A percentile compares a stretch with the other conserved stretches of the same genome.
These are phyloP conservation scores for Chinchilla lanigera DNA, from an alignment of 2,113 vertebrate species.

Conservation along the genomic window DNA sequence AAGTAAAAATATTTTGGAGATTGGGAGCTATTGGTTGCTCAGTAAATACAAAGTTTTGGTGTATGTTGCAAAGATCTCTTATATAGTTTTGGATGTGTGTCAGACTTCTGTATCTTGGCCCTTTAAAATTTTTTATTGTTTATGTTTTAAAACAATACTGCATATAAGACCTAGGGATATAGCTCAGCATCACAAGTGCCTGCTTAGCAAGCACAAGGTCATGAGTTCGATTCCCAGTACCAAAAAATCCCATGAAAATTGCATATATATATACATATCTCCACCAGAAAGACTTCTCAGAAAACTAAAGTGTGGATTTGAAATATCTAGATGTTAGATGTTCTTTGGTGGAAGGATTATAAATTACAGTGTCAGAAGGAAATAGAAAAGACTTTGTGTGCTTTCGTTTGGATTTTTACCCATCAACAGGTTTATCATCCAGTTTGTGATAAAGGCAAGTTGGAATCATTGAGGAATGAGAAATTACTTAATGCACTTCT, in stretches of 20 bases:
- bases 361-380: slow-evolving; percentile 14
- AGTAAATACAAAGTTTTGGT: background rate
- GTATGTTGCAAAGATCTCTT: background rate
- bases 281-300: background rate
- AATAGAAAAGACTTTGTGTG: slow-evolving; percentile 25
- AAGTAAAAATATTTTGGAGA: background rate
- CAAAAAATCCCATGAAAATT: too few species aligned
- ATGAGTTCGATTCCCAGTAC: too few species aligned
- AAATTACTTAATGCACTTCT: slow-evolving; percentile 59
- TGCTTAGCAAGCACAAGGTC: too few species aligned
- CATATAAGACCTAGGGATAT: too few species aligned
- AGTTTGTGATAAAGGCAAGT: slow-evolving; percentile 30
- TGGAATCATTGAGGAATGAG: slow-evolving; percentile 32
- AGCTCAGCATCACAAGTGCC: too few species aligned
- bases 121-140: background rate
- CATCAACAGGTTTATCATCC: slow-evolving; percentile 30
- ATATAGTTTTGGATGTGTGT: background rate
- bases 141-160: background rate
- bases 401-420: slow-evolving; percentile 26
- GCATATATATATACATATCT: background rate
- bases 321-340: background rate
- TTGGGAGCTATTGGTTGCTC: background rate
- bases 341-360: background rate
- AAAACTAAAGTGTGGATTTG: background rate
- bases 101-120: background rate